Base-by-base conservation (phyloP, 1,140 invertebrate species). In the Megathymus violae region DNA sequence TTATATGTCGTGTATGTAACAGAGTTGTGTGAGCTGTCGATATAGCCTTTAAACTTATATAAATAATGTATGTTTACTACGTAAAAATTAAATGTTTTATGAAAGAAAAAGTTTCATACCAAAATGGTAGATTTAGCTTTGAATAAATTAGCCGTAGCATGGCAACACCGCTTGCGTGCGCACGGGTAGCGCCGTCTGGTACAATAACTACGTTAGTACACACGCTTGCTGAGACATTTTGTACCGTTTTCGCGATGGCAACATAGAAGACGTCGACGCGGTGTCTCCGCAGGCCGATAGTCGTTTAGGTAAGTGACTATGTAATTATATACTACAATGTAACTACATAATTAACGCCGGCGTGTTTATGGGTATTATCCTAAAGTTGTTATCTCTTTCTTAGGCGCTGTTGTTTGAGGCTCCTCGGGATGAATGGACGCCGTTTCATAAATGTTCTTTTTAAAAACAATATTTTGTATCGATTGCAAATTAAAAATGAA, bases 381-480 rank as follows among this genome's bases (percentile, higher is more conserved):
- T 81, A 84, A 85, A 72, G 79, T 89, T 89, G 87, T 89, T 89
- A 89, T 82, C 84, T 89, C 87, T 89, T 89, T 88, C 82, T 87
- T 89, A 89, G 87, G 85, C 80, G 82, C 85, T 89, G 87, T 89
- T 89, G 84, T 85, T 78, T 75, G 74, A 47, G 74, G 74, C 67
- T 77, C 74, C 64, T 50, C 70, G 78, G 68, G 41, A 54, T 62
- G 76, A 74, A 80, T 65, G 81, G 75, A 69, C 69, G 43, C 51
- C 36, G 38, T 63, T 22, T 63, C 65, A n/a, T n/a, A n/a, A n/a
- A n/a, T n/a, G n/a, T n/a, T n/a, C n/a, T n/a, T n/a, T n/a, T n/a
- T n/a, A n/a, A n/a, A n/a, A n/a, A n/a, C n/a, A n/a, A n/a, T n/a
- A n/a, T n/a, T n/a, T n/a, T n/a, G n/a, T n/a, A n/a, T n/a, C n/a